Conservation (phyloP, 2,888 invertebrate genomes). For the Acanthosepion esculentum region DNA sequence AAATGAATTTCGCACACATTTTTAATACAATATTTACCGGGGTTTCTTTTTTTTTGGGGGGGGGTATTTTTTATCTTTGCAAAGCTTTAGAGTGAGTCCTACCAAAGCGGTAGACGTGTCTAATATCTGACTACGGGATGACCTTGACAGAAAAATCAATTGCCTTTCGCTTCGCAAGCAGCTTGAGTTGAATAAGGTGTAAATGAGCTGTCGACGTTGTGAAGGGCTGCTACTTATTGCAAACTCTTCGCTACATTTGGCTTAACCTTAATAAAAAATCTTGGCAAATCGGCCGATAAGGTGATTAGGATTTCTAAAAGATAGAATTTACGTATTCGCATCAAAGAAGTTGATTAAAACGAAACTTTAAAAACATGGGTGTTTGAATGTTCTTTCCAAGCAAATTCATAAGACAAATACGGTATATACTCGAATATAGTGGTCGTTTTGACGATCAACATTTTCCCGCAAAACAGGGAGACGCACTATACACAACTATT, state of each 20-base stretch:
- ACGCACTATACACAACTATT: no score
- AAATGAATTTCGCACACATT: no score
- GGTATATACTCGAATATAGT: no score
- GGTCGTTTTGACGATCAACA: no score
- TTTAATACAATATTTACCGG: no score
- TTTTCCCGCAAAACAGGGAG: no score
- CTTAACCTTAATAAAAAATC: background rate
- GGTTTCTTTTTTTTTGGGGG: no score
- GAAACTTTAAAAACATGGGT: no score
- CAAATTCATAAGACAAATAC: no score
- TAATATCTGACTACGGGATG: background rate
- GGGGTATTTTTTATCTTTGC: no score
- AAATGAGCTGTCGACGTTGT: conserved; percentile 21
- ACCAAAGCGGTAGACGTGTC: background rate
- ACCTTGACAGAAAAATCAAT: conserved; percentile 13
- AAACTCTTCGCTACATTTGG: background rate
- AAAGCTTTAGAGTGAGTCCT: background rate
- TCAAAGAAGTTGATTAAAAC: no score
- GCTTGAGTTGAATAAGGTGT: conserved; percentile 20
- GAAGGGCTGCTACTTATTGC: background rate
- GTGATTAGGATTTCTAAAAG: background rate
- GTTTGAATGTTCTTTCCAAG: no score
- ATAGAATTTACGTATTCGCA: background rate
- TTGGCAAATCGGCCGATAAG: background rate
- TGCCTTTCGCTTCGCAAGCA: background rate